These are phyloP conservation scores for Ibycter americanus DNA, from an alignment of 2,797 vertebrate genomes.

Conservation along the genomic window DNA sequence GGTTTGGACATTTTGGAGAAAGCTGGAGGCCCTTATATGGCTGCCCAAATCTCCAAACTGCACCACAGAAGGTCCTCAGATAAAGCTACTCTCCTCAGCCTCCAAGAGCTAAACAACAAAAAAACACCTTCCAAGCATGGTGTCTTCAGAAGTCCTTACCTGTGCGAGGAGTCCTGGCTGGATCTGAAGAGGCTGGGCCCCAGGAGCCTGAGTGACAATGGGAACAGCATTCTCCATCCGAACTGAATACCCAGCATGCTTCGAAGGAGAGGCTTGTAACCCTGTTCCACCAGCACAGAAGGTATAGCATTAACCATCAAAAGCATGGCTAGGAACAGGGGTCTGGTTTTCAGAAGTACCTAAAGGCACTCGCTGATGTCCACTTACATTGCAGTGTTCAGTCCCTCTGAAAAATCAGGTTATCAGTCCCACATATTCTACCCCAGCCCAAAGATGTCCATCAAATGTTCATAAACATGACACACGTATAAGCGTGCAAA, in stretches of 20 bases:
- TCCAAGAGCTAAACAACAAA: not conserved
- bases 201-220: constrained; percentile 97
- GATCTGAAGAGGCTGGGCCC: constrained; percentile 95
- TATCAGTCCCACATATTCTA: not conserved
- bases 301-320: not conserved
- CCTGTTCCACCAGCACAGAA: constrained; percentile 76
- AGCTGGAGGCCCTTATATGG: not conserved
- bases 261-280: constrained; percentile 95
- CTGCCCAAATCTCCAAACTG: not conserved
- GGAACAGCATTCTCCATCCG: constrained; percentile 98
- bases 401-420: not conserved
- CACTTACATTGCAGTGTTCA: not conserved
- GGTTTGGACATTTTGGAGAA: not conserved
- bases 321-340: not conserved
- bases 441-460: not conserved
- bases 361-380: not conserved
- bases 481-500: not conserved
- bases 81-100: not conserved
- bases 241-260: constrained; percentile 96
- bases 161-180: constrained; percentile 96
- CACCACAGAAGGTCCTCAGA: not conserved
- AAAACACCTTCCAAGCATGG: not conserved
- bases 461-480: not conserved
- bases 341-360: not conserved
- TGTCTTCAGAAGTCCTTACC: constrained; percentile 77